A percentile compares a stretch with the other conserved stretches of the same genome.
Evolutionary conservation across 2,113 vertebrate genomes (phyloP).

Genomic region (Proterorhinus semilunaris): DNA sequence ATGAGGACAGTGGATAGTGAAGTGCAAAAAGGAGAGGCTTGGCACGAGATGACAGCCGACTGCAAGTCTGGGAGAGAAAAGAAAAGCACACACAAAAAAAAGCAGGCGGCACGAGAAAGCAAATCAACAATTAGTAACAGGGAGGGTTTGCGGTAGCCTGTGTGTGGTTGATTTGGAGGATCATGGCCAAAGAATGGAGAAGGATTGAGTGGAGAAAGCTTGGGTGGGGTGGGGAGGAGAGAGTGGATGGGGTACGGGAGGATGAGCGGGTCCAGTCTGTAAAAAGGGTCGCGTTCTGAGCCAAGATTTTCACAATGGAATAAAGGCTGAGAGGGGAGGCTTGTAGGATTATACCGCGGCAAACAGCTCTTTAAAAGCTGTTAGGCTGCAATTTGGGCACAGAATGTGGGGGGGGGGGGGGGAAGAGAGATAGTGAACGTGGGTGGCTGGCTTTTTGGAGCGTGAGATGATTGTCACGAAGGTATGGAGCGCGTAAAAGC

Average conservation of each 20-base stretch:
- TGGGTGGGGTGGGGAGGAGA: constrained; percentile 31
- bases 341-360: constrained; percentile 74
- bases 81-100: constrained; percentile 21
- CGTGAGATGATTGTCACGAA: constrained; percentile 33
- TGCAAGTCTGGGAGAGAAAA: constrained; percentile 25
- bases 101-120: constrained; percentile 62
- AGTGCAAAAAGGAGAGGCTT: constrained; percentile 47
- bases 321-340: constrained; percentile 68
- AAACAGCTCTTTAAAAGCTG: constrained; percentile 79
- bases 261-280: constrained; percentile 54
- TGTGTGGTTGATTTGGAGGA: constrained; percentile 63
- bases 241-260: constrained; percentile 25
- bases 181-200: constrained; percentile 50
- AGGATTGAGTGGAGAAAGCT: constrained; percentile 46
- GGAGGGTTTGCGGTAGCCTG: constrained; percentile 61
- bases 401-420: constrained; percentile 66
- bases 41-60: constrained; percentile 59
- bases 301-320: constrained; percentile 76
- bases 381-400: constrained; percentile 78
- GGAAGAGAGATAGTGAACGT: constrained; percentile 52
- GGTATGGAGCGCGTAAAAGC: constrained; percentile 29
- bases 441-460: constrained; percentile 33
- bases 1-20: constrained; percentile 44
- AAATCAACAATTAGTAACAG: constrained; percentile 78
- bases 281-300: constrained; percentile 67